Evolutionary conservation across 2,888 invertebrate genomes (phyloP).

Genomic region (Microctonus hyperodae): DNA sequence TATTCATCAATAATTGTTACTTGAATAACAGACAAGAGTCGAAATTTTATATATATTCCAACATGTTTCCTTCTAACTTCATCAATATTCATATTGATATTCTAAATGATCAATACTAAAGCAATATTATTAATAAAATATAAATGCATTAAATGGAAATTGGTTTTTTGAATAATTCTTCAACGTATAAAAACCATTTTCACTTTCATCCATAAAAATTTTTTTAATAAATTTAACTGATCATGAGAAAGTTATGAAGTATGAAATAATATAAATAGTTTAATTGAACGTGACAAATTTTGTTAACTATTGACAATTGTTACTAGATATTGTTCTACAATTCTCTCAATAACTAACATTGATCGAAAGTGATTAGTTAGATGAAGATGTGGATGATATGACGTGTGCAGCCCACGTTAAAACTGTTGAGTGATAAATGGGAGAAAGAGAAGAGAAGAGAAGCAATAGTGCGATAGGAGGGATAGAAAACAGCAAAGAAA

Average conservation of each 20-base stretch:
- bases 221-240: too few relatives aligned
- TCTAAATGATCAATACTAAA: too few relatives aligned
- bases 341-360: background rate
- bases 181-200: too few relatives aligned
- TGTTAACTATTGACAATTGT: background rate
- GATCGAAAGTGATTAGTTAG: slow-evolving; percentile 1
- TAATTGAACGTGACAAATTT: too few relatives aligned
- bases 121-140: too few relatives aligned
- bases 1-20: background rate
- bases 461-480: slow-evolving; percentile 3
- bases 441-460: slow-evolving; percentile 19
- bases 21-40: background rate
- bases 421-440: background rate
- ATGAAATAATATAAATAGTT: too few relatives aligned
- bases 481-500: slow-evolving; percentile 15
- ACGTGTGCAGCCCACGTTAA: background rate
- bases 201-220: too few relatives aligned
- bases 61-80: too few relatives aligned
- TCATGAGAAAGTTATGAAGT: too few relatives aligned
- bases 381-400: background rate
- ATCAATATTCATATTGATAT: too few relatives aligned
- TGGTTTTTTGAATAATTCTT: too few relatives aligned
- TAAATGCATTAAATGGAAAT: too few relatives aligned
- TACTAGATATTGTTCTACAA: background rate
- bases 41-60: background rate